Evolutionary conservation across 1,140 invertebrate species (phyloP).

Genomic region (Macrobrachium nipponense): DNA sequence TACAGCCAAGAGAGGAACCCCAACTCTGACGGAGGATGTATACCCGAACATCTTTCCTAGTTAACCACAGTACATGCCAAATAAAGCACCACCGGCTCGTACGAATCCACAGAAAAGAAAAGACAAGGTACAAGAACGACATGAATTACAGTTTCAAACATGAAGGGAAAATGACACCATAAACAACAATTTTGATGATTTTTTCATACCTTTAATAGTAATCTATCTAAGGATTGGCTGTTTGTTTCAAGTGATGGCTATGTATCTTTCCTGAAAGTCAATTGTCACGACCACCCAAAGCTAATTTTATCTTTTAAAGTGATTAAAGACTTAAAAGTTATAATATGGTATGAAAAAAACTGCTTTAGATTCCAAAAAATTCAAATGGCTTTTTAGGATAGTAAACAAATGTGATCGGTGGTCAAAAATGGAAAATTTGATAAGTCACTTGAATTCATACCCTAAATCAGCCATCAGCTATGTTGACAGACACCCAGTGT

Average conservation of each 20-base stretch:
- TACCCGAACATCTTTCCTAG: conserved; percentile 13
- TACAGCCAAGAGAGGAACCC: conserved; percentile 2
- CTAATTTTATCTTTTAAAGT: too few relatives aligned
- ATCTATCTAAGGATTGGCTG: conserved; percentile 13
- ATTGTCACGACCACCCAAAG: too few relatives aligned
- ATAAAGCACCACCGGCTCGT: conserved; percentile 22
- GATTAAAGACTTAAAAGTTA: too few relatives aligned
- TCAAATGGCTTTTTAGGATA: too few relatives aligned
- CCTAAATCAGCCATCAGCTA: too few relatives aligned
- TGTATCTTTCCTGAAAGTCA: neutral
- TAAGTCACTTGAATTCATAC: too few relatives aligned
- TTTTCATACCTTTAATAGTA: conserved; percentile 1
- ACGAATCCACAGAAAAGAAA: conserved; percentile 7
- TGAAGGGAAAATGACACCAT: neutral
- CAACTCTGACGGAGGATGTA: neutral
- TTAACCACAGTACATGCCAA: conserved; percentile 1
- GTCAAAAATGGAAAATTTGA: too few relatives aligned
- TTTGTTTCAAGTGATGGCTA: conserved; percentile 1
- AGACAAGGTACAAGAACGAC: neutral
- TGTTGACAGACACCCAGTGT: too few relatives aligned
- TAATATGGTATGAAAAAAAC: too few relatives aligned
- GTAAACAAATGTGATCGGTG: too few relatives aligned
- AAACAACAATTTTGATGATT: neutral
- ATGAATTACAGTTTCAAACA: conserved; percentile 11
- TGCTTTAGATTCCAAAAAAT: too few relatives aligned